phyloP scores from a whole-genome alignment of 2,797 vertebrate genomes.

The Pseudocheirus occidentalis region DNA sequence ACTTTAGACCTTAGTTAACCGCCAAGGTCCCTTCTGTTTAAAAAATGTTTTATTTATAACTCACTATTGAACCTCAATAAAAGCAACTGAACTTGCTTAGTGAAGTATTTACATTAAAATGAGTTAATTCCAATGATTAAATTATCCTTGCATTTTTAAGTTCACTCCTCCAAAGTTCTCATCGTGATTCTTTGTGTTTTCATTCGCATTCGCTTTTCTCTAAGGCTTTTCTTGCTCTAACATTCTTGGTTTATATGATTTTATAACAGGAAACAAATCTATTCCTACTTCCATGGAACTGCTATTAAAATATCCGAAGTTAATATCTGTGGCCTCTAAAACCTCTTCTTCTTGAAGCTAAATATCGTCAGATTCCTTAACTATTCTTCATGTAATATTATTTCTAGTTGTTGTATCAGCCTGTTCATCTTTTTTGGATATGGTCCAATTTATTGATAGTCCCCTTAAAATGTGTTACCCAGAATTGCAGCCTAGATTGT shows the following conservation, averaged over 20 bases:
- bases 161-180: neutral
- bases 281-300: neutral
- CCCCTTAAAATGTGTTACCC: neutral
- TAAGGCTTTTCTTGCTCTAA: neutral
- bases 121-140: neutral
- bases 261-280: neutral
- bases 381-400: neutral
- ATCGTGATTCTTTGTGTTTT: neutral
- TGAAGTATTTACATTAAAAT: neutral
- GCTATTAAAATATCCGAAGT: neutral
- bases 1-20: neutral
- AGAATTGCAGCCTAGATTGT: neutral
- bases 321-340: neutral
- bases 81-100: neutral
- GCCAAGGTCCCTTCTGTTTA: neutral
- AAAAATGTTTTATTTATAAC: neutral
- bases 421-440: neutral
- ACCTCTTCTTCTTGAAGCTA: neutral
- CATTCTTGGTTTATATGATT: neutral
- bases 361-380: neutral
- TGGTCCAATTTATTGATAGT: neutral
- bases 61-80: neutral
- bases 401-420: neutral
- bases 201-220: neutral
- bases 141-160: neutral